Percentiles rank a stretch among this genome's conserved stretches.
Conservation (phyloP, 2,797 vertebrate species). For the Brachymystax lenok region DNA sequence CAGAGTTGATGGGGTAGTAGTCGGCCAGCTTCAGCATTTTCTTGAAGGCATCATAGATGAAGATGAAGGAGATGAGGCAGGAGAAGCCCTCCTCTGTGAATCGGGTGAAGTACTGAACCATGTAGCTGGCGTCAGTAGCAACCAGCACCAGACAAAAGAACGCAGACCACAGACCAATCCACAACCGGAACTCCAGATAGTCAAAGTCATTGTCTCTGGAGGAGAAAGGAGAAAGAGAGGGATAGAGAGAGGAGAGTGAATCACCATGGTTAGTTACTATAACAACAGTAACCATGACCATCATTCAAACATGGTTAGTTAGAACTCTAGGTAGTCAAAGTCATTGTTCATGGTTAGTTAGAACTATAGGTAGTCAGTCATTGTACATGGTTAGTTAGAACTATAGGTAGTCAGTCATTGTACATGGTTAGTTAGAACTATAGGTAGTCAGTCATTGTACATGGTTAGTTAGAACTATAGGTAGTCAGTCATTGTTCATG, state of each 20-base stretch:
- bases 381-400: constrained; percentile 79
- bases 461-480: too few relatives aligned
- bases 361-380: constrained; percentile 86
- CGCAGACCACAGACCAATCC: constrained; percentile 98
- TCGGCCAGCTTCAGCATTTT: constrained; percentile 95
- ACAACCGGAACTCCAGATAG: constrained; percentile 97
- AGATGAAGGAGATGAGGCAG: constrained; percentile 99
- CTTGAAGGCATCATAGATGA: constrained; percentile 98
- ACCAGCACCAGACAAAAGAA: constrained; percentile 91
- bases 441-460: too few relatives aligned
- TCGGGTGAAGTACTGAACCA: constrained; percentile 98
- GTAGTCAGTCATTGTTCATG: too few relatives aligned
- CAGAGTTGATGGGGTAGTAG: constrained; percentile 90
- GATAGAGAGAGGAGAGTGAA: background rate
- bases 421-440: too few relatives aligned
- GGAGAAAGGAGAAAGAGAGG: background rate
- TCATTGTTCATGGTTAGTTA: constrained; percentile 79
- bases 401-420: constrained; percentile 88
- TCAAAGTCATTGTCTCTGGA: constrained; percentile 88
- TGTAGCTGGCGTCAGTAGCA: constrained; percentile 93
- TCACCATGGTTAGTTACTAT: background rate
- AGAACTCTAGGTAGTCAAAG: constrained; percentile 94
- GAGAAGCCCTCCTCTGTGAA: constrained; percentile 99
- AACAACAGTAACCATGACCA: background rate
- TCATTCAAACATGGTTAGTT: too few relatives aligned